phyloP scores from a whole-genome alignment of 2,113 vertebrate genomes.

The Oceanodroma tethys region DNA sequence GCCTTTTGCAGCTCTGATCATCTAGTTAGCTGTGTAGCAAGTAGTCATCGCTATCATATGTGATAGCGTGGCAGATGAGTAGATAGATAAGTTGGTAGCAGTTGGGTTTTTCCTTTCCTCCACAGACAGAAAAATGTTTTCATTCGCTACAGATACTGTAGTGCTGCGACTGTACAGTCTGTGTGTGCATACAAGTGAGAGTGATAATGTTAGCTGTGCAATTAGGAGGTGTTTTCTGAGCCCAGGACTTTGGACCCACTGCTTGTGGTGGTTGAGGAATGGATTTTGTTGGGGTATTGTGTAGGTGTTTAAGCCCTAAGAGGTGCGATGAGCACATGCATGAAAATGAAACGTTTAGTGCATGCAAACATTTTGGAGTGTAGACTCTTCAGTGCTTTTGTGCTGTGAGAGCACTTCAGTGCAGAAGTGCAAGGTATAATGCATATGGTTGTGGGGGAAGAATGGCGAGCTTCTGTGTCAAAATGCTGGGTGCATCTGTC shows the following conservation, averaged over 20 bases:
- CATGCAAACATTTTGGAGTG: not conserved
- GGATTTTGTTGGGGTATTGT: not conserved
- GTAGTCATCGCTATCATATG: not conserved
- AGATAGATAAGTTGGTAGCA: not conserved
- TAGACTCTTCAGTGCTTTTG: not conserved
- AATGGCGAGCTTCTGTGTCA: not conserved
- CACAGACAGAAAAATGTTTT: not conserved
- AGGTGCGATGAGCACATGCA: not conserved
- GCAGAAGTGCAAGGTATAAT: not conserved
- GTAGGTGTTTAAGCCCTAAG: not conserved
- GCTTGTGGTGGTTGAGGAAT: not conserved
- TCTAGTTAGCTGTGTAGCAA: not conserved
- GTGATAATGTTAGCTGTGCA: not conserved
- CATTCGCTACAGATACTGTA: fast-evolving
- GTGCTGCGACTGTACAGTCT: not conserved
- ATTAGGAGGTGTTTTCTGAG: not conserved
- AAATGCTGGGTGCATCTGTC: not conserved
- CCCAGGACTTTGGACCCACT: not conserved
- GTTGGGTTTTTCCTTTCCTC: constrained; percentile 5
- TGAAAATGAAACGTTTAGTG: not conserved
- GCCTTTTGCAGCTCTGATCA: not conserved
- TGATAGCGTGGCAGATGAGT: not conserved
- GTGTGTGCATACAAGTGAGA: not conserved
- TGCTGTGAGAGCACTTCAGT: not conserved
- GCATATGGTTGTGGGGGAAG: not conserved